Evolutionary conservation across 2,888 invertebrate genomes (phyloP), one percentile per base, ranked within the genome.

Genomic region (Mesorhabditis belari): DNA sequence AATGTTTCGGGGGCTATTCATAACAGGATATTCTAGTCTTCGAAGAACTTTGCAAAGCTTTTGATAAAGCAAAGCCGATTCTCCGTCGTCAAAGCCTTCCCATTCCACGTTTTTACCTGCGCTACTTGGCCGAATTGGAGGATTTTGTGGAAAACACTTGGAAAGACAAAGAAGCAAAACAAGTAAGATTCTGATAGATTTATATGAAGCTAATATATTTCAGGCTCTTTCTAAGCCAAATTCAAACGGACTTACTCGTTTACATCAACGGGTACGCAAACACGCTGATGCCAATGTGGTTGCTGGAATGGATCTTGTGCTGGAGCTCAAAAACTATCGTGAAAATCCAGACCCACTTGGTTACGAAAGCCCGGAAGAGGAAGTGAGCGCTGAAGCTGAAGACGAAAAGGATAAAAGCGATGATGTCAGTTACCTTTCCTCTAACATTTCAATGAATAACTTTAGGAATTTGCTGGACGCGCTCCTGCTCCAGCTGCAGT

Each of bases 181-280:
- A 71, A 54, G 72, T 70, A 17, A 9, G 52, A n/a, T n/a, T n/a
- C n/a, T n/a, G n/a, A n/a, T 29, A 49, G 17, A 5, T 17, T 4
- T 6, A n/a, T 49, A 17, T 28, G 12, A 23, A 26, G 49, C 29
- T 27, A 26, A 56, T 35, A 24, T 23, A n/a, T 19, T 67, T 49
- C 29, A 90, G 80, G 87, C 88, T 61, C 86, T 94, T 84, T 91
- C 89, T 0, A 95, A 94, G 81, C 90, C 89, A 76, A 93, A 91
- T 83, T 90, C 93, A 55, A 96, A 94, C 82, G 91, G 94, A 0
- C 84, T 99, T 61, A 89, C 92, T 0, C 90, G 94, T 0, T 85
- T 99, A 77, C 87, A 98, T 29, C 96, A 98, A 79, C 96, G 96
- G 81, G 84, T 96, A 27, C 87, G 93, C 58, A 98, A 96, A 82